Conservation (phyloP, 2,888 invertebrate species). For the Chrysopilus asiliformis region DNA sequence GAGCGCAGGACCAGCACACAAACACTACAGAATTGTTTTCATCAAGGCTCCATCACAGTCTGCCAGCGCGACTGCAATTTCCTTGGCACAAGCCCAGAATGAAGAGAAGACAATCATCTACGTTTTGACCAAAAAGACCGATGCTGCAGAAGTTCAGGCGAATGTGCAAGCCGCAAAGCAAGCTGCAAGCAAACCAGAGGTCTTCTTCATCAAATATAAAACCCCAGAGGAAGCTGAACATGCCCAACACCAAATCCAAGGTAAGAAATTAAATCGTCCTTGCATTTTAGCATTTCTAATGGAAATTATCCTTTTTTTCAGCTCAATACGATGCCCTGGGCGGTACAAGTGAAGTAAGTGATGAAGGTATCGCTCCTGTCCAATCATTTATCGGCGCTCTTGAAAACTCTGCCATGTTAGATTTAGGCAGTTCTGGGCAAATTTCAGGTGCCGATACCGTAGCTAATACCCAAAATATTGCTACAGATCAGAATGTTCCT, state of each 20-base stretch:
- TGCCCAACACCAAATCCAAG: slow-evolving; percentile 34
- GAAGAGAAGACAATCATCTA: slow-evolving; percentile 37
- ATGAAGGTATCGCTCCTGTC: slow-evolving; percentile 30
- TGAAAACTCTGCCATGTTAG: too few species aligned
- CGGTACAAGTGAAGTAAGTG: slow-evolving; percentile 30
- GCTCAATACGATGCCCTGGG: slow-evolving; percentile 31
- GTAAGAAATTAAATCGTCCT: slow-evolving; percentile 7
- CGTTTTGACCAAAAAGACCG: slow-evolving; percentile 31
- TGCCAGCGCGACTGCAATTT: slow-evolving; percentile 24
- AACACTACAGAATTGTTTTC: slow-evolving; percentile 35
- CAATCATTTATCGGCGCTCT: slow-evolving; percentile 20
- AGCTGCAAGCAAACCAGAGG: slow-evolving; percentile 34
- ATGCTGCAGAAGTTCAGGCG: slow-evolving; percentile 27
- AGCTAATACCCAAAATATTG: too few species aligned
- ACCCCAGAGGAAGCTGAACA: slow-evolving; percentile 32
- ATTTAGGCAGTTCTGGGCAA: too few species aligned
- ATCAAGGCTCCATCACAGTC: slow-evolving; percentile 32
- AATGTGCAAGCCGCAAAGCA: slow-evolving; percentile 27
- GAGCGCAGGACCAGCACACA: slow-evolving; percentile 29
- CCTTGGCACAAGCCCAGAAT: slow-evolving; percentile 23
- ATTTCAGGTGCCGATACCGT: too few species aligned
- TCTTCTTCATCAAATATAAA: slow-evolving; percentile 37
- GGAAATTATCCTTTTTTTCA: too few species aligned
- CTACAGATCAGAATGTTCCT: too few species aligned
- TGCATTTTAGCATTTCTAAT: too few species aligned